Conservation (phyloP, 2,888 invertebrate genomes). For the Callinectes sapidus region DNA sequence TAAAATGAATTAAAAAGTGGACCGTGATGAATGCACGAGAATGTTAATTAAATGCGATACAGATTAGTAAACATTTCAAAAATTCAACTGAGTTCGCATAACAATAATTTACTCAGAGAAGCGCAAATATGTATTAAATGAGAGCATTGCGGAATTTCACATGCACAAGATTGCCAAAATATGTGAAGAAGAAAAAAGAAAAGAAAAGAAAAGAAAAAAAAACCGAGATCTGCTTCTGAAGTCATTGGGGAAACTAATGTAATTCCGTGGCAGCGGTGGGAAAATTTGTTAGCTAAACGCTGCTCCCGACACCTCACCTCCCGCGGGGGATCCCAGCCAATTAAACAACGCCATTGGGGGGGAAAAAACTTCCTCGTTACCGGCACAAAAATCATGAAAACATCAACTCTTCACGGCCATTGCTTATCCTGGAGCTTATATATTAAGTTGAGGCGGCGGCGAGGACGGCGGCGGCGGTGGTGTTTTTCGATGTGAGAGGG, state of each 20-base stretch:
- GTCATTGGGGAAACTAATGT: not conserved
- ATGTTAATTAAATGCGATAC: not conserved
- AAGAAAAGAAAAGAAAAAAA: not conserved
- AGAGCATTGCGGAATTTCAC: not conserved
- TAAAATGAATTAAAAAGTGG: not conserved
- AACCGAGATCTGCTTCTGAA: not conserved
- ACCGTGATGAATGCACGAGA: not conserved
- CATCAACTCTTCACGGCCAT: too few relatives aligned
- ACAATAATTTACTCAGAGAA: not conserved
- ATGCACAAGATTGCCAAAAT: not conserved
- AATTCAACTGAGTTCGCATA: not conserved
- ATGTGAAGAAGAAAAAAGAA: not conserved
- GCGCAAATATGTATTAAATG: not conserved
- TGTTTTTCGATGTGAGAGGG: too few relatives aligned
- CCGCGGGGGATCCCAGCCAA: too few relatives aligned
- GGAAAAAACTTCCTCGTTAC: too few relatives aligned
- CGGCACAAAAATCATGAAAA: too few relatives aligned
- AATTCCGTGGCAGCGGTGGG: not conserved
- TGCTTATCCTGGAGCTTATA: too few relatives aligned
- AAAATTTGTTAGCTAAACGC: too few relatives aligned
- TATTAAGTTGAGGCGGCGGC: too few relatives aligned
- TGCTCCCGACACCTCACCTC: too few relatives aligned
- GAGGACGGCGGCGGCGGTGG: too few relatives aligned
- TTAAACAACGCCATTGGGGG: too few relatives aligned
- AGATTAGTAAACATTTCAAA: not conserved